Base-by-base conservation (phyloP, 2,888 invertebrate genomes). In the Micropterix aruncella region DNA sequence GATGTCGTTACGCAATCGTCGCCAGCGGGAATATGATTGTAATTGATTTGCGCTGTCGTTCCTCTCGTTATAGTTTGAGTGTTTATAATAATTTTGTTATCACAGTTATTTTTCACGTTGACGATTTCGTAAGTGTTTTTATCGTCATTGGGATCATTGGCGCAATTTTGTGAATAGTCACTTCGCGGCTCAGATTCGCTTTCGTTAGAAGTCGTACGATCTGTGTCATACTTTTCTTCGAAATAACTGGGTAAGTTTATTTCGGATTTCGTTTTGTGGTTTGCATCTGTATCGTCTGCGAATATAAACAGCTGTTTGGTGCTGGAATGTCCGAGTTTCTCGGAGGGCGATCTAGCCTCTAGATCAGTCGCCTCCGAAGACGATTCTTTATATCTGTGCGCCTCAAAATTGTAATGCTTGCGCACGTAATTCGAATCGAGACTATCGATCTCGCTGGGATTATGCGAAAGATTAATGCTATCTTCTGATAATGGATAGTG, bases 381-480 rank as follows among this genome's bases (percentile, higher is more conserved):
- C 51, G 68, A 66, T 46, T 66, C 68, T 55, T 70, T 70, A 49
- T 64, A 68, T 48, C 61, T 57, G 51, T 70, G 66, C 27, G 66
- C 68, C 52, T 70, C 71, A 53, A 71, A 71, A 46, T 70, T 67
- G 45, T 73, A 72, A 54, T 73, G 70, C 57, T 73, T 74, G 52
- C 74, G 66, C 38, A 74, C 70, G 61, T 70, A 74, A 54, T 74
- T 74, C 2, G 74, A 74, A 58, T 75, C 74, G 52, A 75, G 60
- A 56, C 74, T 75, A 53, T 76, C 76, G 47, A 72, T 70, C 60
- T 74, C 74, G 54, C 71, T 72, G 36, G 68, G 70, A 50, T 70
- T 70, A 15, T 68, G 65, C 14, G 71, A 70, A 52, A 67, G 67
- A 2, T 66, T 63, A 44, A 70, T 64, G 48, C 69, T 69, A 48